Evolutionary conservation across 2,797 vertebrate species (phyloP).

Genomic region (Malurus leucopterus): DNA sequence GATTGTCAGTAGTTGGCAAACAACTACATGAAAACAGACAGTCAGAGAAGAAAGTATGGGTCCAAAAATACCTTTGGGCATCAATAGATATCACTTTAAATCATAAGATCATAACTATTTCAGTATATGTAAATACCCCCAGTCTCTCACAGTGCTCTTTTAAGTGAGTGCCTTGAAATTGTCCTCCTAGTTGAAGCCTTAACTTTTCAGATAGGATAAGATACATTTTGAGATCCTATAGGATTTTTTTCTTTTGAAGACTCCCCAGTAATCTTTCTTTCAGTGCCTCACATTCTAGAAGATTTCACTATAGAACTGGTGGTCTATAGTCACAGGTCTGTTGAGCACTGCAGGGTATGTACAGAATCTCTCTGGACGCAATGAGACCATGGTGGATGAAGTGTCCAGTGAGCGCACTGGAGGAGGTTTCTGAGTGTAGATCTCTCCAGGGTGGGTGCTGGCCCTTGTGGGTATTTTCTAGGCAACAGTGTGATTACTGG

Average conservation of each 20-base stretch:
- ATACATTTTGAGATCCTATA: not conserved
- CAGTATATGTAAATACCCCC: slow-evolving; percentile 1
- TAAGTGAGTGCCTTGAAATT: not conserved
- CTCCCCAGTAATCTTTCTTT: not conserved
- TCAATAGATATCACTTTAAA: slow-evolving; percentile 29
- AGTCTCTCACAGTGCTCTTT: slow-evolving; percentile 16
- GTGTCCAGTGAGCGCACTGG: not conserved
- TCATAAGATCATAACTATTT: slow-evolving; percentile 41
- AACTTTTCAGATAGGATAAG: not conserved
- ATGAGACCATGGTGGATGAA: not conserved
- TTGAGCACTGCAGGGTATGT: not conserved
- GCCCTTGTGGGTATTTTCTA: not conserved
- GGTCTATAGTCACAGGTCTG: not conserved
- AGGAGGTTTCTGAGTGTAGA: not conserved
- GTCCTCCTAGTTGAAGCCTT: not conserved
- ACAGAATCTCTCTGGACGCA: not conserved
- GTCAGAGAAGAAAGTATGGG: not conserved
- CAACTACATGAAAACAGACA: slow-evolving; percentile 8
- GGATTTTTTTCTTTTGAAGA: not conserved
- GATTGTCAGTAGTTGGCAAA: slow-evolving; percentile 26
- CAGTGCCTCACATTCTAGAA: not conserved
- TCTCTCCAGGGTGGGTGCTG: not conserved
- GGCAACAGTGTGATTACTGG: not conserved
- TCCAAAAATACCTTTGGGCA: slow-evolving; percentile 37
- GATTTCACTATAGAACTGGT: not conserved